These are phyloP conservation scores for Gasteruption jaculator DNA, from an alignment of 2,888 invertebrate species.

Conservation along the genomic window DNA sequence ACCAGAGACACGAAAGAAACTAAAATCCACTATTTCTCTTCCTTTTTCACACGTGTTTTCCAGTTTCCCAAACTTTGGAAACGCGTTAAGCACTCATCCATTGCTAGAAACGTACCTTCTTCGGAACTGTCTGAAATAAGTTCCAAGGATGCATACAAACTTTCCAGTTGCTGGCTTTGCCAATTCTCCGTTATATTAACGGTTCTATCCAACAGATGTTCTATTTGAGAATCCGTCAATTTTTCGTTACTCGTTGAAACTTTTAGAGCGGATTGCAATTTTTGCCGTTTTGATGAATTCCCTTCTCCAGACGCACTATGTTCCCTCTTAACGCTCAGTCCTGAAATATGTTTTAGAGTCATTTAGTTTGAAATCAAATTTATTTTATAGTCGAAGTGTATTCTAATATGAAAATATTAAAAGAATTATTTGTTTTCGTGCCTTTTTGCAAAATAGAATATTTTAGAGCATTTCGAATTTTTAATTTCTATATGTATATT, in stretches of 20 bases:
- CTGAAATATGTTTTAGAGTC: too few relatives aligned
- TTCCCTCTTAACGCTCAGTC: slow-evolving; percentile 34
- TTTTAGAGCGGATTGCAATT: slow-evolving; percentile 19
- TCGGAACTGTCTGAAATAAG: slow-evolving; percentile 27
- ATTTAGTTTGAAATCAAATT: too few relatives aligned
- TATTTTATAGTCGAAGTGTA: too few relatives aligned
- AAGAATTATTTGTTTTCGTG: too few relatives aligned
- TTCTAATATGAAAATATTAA: too few relatives aligned
- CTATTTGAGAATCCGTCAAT: slow-evolving; percentile 30
- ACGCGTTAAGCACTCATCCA: slow-evolving; percentile 27
- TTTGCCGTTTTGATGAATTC: slow-evolving; percentile 31
- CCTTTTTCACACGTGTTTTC: slow-evolving; percentile 21
- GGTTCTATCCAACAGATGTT: slow-evolving; percentile 32
- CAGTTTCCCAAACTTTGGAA: slow-evolving; percentile 23
- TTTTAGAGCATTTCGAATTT: slow-evolving; percentile 5
- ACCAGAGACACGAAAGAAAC: too few relatives aligned
- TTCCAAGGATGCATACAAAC: slow-evolving; percentile 32
- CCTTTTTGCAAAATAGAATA: too few relatives aligned
- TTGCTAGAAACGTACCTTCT: slow-evolving; percentile 21
- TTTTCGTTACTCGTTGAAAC: slow-evolving; percentile 23
- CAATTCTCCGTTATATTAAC: slow-evolving; percentile 36
- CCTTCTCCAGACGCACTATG: slow-evolving; percentile 32
- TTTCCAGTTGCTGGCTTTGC: slow-evolving; percentile 36
- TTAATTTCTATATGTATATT: too few relatives aligned
- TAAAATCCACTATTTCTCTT: slow-evolving; percentile 18